These are phyloP conservation scores for Lanistes nyassanus DNA, from an alignment of 1,140 invertebrate species.

Conservation along the genomic window DNA sequence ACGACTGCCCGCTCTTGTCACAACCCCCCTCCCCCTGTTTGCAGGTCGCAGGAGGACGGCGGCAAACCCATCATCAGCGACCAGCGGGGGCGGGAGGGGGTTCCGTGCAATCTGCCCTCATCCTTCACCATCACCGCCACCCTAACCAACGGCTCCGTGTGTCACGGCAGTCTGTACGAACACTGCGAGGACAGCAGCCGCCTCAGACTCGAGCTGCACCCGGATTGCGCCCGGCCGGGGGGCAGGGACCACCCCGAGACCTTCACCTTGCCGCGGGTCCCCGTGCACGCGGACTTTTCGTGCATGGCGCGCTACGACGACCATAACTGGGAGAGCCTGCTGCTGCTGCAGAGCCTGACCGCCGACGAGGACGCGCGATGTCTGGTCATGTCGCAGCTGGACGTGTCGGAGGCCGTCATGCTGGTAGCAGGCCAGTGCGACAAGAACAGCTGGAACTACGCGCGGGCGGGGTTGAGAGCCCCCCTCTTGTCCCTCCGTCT, in stretches of 20 bases:
- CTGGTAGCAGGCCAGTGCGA: conserved; percentile 45
- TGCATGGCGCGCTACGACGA: conserved; percentile 41
- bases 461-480: conserved; percentile 26
- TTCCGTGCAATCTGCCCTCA: conserved; percentile 36
- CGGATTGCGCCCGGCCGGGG: conserved; percentile 13
- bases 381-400: conserved; percentile 40
- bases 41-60: conserved; percentile 33
- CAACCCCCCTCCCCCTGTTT: neutral
- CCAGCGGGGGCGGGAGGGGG: conserved; percentile 1
- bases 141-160: conserved; percentile 34
- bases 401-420: conserved; percentile 32
- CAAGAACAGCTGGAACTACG: conserved; percentile 38
- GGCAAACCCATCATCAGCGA: conserved; percentile 43
- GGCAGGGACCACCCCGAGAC: neutral
- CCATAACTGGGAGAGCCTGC: conserved; percentile 46
- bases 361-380: conserved; percentile 32
- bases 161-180: conserved; percentile 40
- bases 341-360: conserved; percentile 41
- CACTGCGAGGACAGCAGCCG: conserved; percentile 38
- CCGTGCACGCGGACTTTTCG: conserved; percentile 30
- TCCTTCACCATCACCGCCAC: conserved; percentile 39
- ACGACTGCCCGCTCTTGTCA: neutral
- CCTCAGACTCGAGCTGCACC: conserved; percentile 38
- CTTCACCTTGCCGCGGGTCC: neutral
- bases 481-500: conserved; percentile 31